These are phyloP conservation scores for Calephelis perditalis DNA, from an alignment of 2,888 invertebrate species.

Conservation along the genomic window DNA sequence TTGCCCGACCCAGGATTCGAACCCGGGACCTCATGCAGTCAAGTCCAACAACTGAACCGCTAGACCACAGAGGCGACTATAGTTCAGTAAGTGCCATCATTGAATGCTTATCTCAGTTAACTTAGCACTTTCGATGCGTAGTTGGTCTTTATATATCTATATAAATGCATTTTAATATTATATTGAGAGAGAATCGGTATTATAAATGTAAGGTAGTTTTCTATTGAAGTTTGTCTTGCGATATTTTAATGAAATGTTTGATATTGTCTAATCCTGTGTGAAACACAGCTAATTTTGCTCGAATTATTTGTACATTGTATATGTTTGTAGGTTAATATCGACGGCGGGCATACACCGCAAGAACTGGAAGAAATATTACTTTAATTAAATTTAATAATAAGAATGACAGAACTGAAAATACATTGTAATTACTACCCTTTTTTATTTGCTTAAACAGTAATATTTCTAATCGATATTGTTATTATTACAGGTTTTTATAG, in stretches of 20 bases:
- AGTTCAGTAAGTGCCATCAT: neutral
- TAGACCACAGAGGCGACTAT: too few relatives aligned
- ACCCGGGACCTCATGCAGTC: too few relatives aligned
- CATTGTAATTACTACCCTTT: neutral
- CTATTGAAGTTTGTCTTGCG: constrained; percentile 10
- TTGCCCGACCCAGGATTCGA: too few relatives aligned
- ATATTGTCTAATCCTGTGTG: constrained; percentile 11
- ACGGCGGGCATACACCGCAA: neutral
- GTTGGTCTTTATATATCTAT: neutral
- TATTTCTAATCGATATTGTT: too few relatives aligned
- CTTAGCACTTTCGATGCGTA: neutral
- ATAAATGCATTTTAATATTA: neutral
- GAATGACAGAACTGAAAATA: too few relatives aligned
- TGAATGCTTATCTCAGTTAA: neutral
- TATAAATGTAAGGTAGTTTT: constrained; percentile 9
- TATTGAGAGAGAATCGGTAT: neutral
- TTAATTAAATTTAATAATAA: too few relatives aligned
- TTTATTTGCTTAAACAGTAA: neutral
- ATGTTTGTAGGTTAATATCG: neutral
- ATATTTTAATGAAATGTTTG: constrained; percentile 7
- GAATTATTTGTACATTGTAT: constrained; percentile 9
- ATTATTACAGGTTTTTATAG: too few relatives aligned
- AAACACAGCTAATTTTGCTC: constrained; percentile 10
- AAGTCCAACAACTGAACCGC: too few relatives aligned
- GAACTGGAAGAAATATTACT: too few relatives aligned